Percentiles rank a stretch among this genome's conserved stretches.
phyloP scores from a whole-genome alignment of 2,113 vertebrate species.

The Martes martes region DNA sequence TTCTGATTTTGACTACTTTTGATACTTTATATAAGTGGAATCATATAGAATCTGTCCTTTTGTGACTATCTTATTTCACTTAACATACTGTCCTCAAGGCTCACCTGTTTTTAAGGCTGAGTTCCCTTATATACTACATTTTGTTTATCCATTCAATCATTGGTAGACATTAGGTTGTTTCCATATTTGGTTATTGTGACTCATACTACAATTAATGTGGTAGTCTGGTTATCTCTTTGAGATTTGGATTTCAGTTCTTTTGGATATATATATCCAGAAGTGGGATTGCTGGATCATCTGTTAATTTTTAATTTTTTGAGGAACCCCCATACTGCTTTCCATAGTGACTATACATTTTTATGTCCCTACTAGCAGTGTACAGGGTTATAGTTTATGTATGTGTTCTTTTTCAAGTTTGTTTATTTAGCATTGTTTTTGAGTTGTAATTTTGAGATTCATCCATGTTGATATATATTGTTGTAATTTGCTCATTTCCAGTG shows the following conservation, averaged over 20 bases:
- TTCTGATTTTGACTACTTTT: background rate
- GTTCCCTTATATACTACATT: background rate
- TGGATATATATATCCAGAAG: background rate
- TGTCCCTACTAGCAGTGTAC: background rate
- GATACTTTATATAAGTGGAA: background rate
- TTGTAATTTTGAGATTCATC: constrained; percentile 3
- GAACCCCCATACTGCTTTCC: background rate
- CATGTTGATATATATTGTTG: background rate
- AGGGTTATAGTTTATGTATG: background rate
- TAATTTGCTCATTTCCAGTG: background rate
- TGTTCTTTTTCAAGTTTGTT: constrained; percentile 9
- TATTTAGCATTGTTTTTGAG: background rate
- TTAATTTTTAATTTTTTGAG: background rate
- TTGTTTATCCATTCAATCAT: background rate
- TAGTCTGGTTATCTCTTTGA: background rate
- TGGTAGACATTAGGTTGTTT: background rate
- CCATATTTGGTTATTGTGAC: background rate
- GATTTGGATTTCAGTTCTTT: background rate
- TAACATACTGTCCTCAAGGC: background rate
- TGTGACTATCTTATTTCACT: background rate
- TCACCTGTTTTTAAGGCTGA: background rate
- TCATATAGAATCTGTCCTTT: background rate
- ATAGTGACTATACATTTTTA: background rate
- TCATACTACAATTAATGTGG: background rate
- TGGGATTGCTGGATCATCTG: background rate